These are phyloP conservation scores for Dichetophora obliterata DNA, from an alignment of 2,888 invertebrate genomes.

Conservation along the genomic window DNA sequence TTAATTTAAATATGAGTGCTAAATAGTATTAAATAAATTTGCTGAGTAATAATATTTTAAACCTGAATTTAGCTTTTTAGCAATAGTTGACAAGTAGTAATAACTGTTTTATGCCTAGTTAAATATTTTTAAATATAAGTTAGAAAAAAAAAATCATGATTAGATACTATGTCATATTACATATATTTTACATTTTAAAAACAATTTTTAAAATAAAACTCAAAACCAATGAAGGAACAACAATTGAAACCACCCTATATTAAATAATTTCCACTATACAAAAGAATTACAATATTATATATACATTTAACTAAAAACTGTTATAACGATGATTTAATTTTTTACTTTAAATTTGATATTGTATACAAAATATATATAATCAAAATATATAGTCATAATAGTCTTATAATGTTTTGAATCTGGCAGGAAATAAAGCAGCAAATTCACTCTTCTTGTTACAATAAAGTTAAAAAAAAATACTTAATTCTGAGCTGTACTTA, in stretches of 20 bases:
- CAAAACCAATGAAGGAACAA: not conserved
- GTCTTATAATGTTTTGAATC: too few relatives aligned
- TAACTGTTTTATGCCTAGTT: not conserved
- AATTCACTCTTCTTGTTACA: not conserved
- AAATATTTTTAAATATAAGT: not conserved
- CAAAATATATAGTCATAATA: too few relatives aligned
- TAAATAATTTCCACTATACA: not conserved
- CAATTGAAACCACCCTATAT: not conserved
- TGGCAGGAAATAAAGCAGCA: not conserved
- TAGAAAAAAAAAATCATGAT: too few relatives aligned
- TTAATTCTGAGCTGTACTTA: conserved; percentile 4
- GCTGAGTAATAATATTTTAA: not conserved
- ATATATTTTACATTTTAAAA: not conserved
- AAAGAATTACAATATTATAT: not conserved
- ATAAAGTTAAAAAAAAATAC: not conserved
- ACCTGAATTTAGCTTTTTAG: not conserved
- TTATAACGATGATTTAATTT: too few relatives aligned
- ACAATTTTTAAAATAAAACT: not conserved
- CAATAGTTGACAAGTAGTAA: not conserved
- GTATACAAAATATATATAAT: too few relatives aligned
- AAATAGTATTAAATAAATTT: not conserved
- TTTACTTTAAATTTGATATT: too few relatives aligned
- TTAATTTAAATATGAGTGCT: not conserved
- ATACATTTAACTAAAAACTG: too few relatives aligned
- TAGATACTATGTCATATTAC: too few relatives aligned